phyloP scores from a whole-genome alignment of 2,888 invertebrate species.

The Aphidoletes aphidimyza region DNA sequence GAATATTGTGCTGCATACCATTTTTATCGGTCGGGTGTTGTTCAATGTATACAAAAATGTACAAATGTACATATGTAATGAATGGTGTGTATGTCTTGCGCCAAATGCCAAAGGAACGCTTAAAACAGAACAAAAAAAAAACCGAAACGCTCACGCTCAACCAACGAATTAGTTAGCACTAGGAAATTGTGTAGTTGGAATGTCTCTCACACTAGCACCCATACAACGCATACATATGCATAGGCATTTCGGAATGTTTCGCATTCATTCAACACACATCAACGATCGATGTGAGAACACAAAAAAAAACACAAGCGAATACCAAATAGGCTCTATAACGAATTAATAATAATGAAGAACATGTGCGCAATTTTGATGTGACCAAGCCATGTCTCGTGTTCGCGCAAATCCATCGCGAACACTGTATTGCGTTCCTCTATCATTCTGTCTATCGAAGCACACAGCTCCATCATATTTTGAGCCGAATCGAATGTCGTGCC shows the following conservation, averaged over 20 bases:
- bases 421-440: neutral
- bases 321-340: neutral
- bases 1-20: neutral
- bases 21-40: neutral
- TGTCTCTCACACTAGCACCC: neutral
- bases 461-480: too few species aligned
- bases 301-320: neutral
- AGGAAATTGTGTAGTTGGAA: neutral
- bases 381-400: neutral
- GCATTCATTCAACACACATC: neutral
- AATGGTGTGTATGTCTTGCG: neutral
- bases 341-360: constrained; percentile 51
- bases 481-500: too few species aligned
- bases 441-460: too few species aligned
- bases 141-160: neutral
- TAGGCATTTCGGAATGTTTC: neutral
- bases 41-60: too few species aligned
- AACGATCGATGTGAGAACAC: neutral
- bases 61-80: neutral
- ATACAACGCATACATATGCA: neutral
- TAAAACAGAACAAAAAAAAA: neutral
- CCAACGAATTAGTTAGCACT: constrained; percentile 37
- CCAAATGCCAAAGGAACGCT: neutral
- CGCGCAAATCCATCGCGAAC: neutral
- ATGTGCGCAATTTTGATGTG: constrained; percentile 29